Base-by-base conservation (phyloP, 2,113 vertebrate genomes). In the Arenaria interpres region DNA sequence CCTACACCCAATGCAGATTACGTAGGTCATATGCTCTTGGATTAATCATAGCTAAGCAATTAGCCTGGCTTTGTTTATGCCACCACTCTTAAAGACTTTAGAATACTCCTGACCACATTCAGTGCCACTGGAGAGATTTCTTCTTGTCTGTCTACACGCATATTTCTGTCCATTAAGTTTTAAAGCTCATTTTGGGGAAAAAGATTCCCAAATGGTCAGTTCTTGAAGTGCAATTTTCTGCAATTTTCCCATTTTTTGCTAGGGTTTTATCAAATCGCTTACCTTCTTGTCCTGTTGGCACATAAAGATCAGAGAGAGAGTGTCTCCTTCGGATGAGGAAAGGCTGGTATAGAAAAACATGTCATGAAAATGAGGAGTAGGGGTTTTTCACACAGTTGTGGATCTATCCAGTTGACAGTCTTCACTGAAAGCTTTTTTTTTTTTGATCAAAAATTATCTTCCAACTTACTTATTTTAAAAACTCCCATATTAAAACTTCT, bases 1-100 rank as follows among this genome's bases (percentile, higher is more conserved):
- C 22, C 23, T n/a, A 4, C 18, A 30, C 3, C 62, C 64, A 10
- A 3, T 3, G 53, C 53, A 68, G 41, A 14, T 66, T 32, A 12
- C 1, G 1, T 6, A 24, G 60, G 28, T 30, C 19, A 4, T 10
- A 0, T n/a, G 12, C 39, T 37, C 12, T 24, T 33, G n/a, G 30
- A 17, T 54, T 69, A 17, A 60, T 74, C 46, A 7, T 0, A n/a
- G 35, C 27, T 5, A n/a, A 77, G 7, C 6, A 68, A 41, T 28
- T 21, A 63, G 4, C 25, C 8, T 63, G 35, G 7, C 6, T 13
- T 60, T 66, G 15, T 32, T 81, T 53, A 8, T 33, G 6, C 37
- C 35, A 15, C 24, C 35, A 18, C 12, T 30, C 12, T 66, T 51
- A 7, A 7, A 45, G 35, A 27, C 19, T 32, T 43, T 0, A 37